Conservation (phyloP, 2,797 vertebrate species). For the Hydrocynus forskahlii region DNA sequence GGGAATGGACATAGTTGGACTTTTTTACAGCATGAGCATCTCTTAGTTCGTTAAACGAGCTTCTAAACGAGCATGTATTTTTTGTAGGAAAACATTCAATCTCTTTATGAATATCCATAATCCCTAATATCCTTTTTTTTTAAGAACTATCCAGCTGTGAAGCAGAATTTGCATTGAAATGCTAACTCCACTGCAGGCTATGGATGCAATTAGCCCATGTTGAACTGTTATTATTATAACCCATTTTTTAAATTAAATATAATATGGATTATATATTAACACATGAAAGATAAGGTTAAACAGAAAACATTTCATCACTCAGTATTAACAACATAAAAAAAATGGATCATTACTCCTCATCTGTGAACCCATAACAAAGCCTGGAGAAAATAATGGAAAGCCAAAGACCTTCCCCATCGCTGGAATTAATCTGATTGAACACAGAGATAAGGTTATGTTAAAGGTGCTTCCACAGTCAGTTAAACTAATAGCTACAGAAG, state of each 20-base stretch:
- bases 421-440: slow-evolving; percentile 76
- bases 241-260: neutral
- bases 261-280: neutral
- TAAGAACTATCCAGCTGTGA: slow-evolving; percentile 11
- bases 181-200: neutral
- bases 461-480: slow-evolving; percentile 79
- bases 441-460: slow-evolving; percentile 72
- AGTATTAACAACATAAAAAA: neutral
- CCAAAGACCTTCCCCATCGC: slow-evolving; percentile 73
- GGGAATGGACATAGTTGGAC: slow-evolving; percentile 40
- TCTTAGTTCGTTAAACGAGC: slow-evolving; percentile 17
- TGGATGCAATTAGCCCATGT: neutral
- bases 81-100: slow-evolving; percentile 1
- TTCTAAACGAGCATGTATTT: slow-evolving; percentile 13
- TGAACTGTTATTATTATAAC: slow-evolving; percentile 9
- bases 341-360: slow-evolving; percentile 25
- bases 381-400: slow-evolving; percentile 69
- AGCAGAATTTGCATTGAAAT: slow-evolving; percentile 17
- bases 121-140: slow-evolving; percentile 44
- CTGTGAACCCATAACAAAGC: slow-evolving; percentile 50
- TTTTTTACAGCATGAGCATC: slow-evolving; percentile 26
- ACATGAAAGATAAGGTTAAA: neutral
- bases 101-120: slow-evolving; percentile 32
- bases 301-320: no score
- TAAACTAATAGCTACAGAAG: slow-evolving; percentile 80